Conservation (phyloP, 1,140 invertebrate species). For the Drosophila sucinea region DNA sequence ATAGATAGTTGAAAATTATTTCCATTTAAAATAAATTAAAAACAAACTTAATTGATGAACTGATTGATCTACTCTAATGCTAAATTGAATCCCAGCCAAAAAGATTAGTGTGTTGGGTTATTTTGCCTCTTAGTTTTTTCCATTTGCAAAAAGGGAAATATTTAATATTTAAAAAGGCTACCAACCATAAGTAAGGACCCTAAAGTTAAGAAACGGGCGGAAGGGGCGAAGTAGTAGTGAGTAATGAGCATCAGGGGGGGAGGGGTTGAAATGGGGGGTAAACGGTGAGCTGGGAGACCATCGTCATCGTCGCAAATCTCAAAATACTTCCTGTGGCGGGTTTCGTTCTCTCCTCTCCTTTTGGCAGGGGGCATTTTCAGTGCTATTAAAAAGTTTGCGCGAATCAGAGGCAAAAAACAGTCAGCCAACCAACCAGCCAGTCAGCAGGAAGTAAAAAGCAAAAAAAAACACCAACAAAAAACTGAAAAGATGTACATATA, state of each 20-base stretch:
- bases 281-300: not conserved
- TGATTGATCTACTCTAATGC: no score
- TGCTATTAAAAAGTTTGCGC: conserved; percentile 62
- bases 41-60: no score
- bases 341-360: conserved; percentile 13
- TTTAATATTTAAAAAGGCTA: conserved; percentile 7
- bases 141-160: not conserved
- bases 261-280: not conserved
- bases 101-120: not conserved
- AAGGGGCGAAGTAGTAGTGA: not conserved
- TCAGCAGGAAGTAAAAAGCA: conserved; percentile 22
- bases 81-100: not conserved
- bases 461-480: conserved; percentile 18
- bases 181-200: conserved; percentile 5
- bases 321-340: conserved; percentile 40
- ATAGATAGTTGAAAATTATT: no score
- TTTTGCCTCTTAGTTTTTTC: not conserved
- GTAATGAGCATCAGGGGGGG: not conserved
- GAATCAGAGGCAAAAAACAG: conserved; percentile 31
- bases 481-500: not conserved
- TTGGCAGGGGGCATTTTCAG: conserved; percentile 43
- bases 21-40: no score
- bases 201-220: not conserved
- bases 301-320: conserved; percentile 34
- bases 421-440: conserved; percentile 27